Percentiles rank a stretch among this genome's conserved stretches.
These are phyloP conservation scores for Rutilus rutilus DNA, from an alignment of 2,113 vertebrate species.

Conservation along the genomic window DNA sequence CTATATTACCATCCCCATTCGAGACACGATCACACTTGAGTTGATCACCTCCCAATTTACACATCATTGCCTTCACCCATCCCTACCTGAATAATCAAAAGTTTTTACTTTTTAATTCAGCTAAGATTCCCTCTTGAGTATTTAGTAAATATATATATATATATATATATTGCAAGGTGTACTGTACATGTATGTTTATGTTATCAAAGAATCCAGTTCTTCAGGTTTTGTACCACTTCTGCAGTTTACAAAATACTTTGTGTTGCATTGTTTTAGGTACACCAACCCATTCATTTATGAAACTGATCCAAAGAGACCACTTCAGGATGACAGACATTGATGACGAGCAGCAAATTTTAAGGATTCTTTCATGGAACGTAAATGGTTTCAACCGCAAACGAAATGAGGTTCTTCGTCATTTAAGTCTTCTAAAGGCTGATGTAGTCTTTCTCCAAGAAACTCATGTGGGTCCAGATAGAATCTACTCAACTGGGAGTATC, in stretches of 20 bases:
- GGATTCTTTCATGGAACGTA: constrained; percentile 52
- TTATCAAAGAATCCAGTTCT: not conserved
- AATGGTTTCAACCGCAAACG: constrained; percentile 48
- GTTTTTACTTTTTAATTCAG: too few relatives aligned
- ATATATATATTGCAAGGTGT: not conserved
- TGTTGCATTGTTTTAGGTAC: constrained; percentile 5
- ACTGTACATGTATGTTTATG: not conserved
- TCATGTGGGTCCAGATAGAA: constrained; percentile 41
- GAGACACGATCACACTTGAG: too few relatives aligned
- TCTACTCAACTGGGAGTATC: constrained; percentile 24
- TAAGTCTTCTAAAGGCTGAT: constrained; percentile 41
- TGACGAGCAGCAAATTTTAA: constrained; percentile 17
- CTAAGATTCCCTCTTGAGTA: too few relatives aligned
- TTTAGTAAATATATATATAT: too few relatives aligned
- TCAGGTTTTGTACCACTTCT: not conserved
- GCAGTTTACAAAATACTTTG: not conserved
- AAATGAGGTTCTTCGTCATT: constrained; percentile 19
- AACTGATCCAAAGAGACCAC: not conserved
- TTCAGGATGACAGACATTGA: not conserved
- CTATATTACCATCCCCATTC: too few relatives aligned
- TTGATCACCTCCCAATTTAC: too few relatives aligned
- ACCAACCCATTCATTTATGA: not conserved
- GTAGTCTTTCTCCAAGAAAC: constrained; percentile 56
- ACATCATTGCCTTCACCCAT: too few relatives aligned
- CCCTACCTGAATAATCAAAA: too few relatives aligned